Evolutionary conservation across 2,113 vertebrate species (phyloP).

Genomic region (Lipophrys pholis): DNA sequence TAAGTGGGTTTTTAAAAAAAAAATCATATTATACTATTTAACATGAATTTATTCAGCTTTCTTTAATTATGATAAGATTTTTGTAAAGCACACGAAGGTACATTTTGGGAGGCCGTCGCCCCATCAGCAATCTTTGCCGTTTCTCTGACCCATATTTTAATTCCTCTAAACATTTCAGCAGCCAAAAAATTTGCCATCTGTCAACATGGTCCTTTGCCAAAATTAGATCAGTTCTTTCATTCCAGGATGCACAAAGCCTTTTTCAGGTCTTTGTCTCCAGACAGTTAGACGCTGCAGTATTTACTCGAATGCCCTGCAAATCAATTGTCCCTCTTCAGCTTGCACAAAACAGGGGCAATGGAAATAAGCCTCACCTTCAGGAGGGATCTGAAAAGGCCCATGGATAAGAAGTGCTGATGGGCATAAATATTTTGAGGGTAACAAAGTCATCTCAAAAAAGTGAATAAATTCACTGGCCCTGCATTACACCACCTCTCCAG

Average conservation of each 20-base stretch:
- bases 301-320: neutral
- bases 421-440: neutral
- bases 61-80: no score
- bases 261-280: neutral
- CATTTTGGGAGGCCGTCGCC: constrained; percentile 2
- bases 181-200: constrained; percentile 19
- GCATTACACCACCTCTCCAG: no score
- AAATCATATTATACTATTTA: no score
- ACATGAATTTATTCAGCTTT: no score
- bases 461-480: neutral
- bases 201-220: constrained; percentile 23
- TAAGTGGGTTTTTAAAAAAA: no score
- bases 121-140: neutral
- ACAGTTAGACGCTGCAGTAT: neutral
- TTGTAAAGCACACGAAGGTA: neutral
- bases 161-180: constrained; percentile 20
- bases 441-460: neutral
- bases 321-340: neutral
- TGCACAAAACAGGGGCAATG: neutral
- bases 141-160: constrained; percentile 20
- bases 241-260: constrained; percentile 7
- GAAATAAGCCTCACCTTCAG: neutral
- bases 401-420: neutral
- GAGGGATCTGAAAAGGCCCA: neutral
- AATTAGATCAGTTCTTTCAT: constrained; percentile 3